Percentiles rank a stretch among this genome's conserved stretches.
Evolutionary conservation across 2,797 vertebrate species (phyloP).

Genomic region (Acrossocheilus fasciatus): DNA sequence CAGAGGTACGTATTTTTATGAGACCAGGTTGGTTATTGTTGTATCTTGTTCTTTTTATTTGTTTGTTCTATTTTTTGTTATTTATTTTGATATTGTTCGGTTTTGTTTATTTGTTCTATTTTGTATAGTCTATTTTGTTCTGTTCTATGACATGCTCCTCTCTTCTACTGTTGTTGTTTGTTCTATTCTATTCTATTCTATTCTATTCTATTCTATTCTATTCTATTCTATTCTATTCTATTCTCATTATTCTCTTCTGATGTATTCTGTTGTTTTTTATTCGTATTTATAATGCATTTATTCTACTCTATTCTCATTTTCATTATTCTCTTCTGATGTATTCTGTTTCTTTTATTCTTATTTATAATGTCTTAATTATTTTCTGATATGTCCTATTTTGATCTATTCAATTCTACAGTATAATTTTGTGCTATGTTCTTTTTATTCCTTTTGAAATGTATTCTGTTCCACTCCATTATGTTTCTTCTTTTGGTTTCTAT

Average conservation of each 20-base stretch:
- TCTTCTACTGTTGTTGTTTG: background rate
- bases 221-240: background rate
- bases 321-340: constrained; percentile 28
- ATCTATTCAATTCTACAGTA: too few relatives aligned
- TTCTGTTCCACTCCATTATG: too few relatives aligned
- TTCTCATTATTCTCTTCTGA: constrained; percentile 13
- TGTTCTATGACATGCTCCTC: background rate
- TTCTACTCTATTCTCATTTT: background rate
- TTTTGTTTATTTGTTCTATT: background rate
- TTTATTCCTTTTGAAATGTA: too few relatives aligned
- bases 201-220: background rate
- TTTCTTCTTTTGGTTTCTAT: background rate
- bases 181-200: background rate
- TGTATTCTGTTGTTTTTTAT: constrained; percentile 18
- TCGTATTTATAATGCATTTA: background rate
- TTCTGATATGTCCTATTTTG: too few relatives aligned
- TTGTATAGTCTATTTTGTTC: background rate
- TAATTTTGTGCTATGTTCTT: too few relatives aligned
- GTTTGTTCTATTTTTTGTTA: background rate
- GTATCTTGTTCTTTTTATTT: background rate
- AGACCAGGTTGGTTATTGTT: background rate
- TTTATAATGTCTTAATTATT: too few relatives aligned
- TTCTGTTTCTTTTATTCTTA: background rate
- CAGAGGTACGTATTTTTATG: too few relatives aligned
- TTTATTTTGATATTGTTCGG: background rate